Percentiles rank a stretch among this genome's conserved stretches.
phyloP scores from a whole-genome alignment of 2,113 vertebrate genomes.

The Eudyptes chrysolophus region DNA sequence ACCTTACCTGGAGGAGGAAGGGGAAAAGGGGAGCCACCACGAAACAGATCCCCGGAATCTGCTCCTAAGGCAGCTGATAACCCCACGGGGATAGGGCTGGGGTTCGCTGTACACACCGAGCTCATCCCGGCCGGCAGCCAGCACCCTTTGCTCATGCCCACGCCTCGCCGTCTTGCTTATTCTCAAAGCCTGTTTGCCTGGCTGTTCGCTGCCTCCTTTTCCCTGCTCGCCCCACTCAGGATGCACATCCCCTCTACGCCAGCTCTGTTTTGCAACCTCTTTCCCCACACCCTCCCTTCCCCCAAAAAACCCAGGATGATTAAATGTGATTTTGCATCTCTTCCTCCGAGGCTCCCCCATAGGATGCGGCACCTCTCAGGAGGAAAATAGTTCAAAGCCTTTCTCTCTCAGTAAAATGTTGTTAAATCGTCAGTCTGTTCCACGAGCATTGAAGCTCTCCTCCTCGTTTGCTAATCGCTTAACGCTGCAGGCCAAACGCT shows the following conservation, averaged over 20 bases:
- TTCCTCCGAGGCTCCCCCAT: neutral
- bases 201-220: neutral
- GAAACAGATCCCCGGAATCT: neutral
- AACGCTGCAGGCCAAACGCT: neutral
- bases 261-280: neutral
- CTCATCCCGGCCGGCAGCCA: neutral
- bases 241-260: neutral
- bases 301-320: accelerated
- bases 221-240: neutral
- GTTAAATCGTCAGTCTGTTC: neutral
- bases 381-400: neutral
- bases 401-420: neutral
- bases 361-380: neutral
- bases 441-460: neutral
- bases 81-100: neutral
- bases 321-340: neutral
- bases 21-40: neutral
- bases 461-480: neutral
- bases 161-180: neutral
- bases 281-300: neutral
- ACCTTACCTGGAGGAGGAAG: neutral
- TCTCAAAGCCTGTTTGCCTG: neutral
- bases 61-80: neutral
- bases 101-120: neutral
- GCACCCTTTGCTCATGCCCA: neutral